Evolutionary conservation across 2,888 invertebrate species (phyloP), one percentile per base, ranked within the genome.

Genomic region (Bellardia pandia): DNA sequence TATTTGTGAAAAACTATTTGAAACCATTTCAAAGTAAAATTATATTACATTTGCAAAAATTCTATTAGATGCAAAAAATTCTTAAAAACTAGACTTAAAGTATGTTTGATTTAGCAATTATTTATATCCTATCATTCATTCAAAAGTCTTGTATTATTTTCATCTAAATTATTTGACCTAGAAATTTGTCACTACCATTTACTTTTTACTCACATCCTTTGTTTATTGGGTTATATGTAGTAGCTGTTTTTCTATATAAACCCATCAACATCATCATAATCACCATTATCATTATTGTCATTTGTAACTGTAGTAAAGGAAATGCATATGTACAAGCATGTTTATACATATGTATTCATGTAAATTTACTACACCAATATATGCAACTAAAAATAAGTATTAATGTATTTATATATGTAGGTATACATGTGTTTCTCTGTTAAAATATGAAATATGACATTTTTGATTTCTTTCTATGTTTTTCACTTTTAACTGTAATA

Each of bases 201-300:
- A 14, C 51, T 5, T 14, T 51, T 14, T 51, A 2, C 48, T 51
- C n/a, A 13, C n/a, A 4, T 51, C 14, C 3, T 4, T 40, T 51
- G 79, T 64, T 23, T 16, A 16, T 42, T 80, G 72, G 56, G 80
- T 56, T 80, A 23, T 23, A 56, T 45, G 45, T 37, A 33, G 42
- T 58, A 45, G 40, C 16, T 68, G 11, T 56, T 14, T 40, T 2
- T 74, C 30, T 58, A 37, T 53, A 40, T 45, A 60, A 71, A 37
- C 45, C 53, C 64, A 72, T 80, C 45, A 74, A 58, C 64, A 75
- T 69, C 60, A 69, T 23, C 58, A 66, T 74, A 16, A 81, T 66
- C 66, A 48, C 40, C 33, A n/a, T 69, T 40, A 82, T 51, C 40
- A 7, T 48, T 51, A 13, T 75, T 60, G 40, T 23, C 69, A 37